Conservation (phyloP, 92 coral and sea anemone genomes). For the Zoanthus sociatus region DNA sequence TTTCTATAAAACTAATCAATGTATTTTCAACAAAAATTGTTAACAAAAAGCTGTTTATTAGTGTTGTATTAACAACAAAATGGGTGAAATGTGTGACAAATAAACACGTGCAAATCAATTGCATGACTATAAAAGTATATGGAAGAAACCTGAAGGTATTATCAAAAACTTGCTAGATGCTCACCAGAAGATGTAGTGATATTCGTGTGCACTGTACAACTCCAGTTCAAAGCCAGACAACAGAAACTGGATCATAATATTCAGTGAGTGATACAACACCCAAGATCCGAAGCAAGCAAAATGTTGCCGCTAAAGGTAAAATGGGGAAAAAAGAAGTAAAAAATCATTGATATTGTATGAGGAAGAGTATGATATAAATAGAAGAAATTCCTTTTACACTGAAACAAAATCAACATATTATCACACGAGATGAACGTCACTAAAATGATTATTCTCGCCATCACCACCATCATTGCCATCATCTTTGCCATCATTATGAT, state of each 20-base stretch:
- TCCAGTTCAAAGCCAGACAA: conserved; percentile 94
- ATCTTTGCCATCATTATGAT: no score
- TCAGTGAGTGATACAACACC: conserved; percentile 95
- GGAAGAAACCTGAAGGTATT: not conserved
- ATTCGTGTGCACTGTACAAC: conserved; percentile 92
- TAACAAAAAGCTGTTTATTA: no score
- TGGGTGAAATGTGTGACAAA: no score
- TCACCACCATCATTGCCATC: not conserved
- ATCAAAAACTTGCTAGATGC: not conserved
- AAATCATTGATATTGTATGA: not conserved
- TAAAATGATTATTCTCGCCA: no score
- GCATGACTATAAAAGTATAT: no score
- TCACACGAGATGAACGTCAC: no score
- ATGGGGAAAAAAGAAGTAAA: not conserved
- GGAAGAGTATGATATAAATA: not conserved
- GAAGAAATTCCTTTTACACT: no score
- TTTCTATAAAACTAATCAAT: no score
- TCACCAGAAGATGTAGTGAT: conserved; percentile 97
- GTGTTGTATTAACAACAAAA: no score
- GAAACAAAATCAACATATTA: no score
- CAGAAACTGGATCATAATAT: conserved; percentile 95
- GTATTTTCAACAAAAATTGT: no score
- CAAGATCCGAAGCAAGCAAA: conserved; percentile 99
- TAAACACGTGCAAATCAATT: no score
- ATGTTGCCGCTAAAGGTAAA: conserved; percentile 83